Conservation (phyloP, 2,888 invertebrate genomes). For the Acanthosepion pharaonis region DNA sequence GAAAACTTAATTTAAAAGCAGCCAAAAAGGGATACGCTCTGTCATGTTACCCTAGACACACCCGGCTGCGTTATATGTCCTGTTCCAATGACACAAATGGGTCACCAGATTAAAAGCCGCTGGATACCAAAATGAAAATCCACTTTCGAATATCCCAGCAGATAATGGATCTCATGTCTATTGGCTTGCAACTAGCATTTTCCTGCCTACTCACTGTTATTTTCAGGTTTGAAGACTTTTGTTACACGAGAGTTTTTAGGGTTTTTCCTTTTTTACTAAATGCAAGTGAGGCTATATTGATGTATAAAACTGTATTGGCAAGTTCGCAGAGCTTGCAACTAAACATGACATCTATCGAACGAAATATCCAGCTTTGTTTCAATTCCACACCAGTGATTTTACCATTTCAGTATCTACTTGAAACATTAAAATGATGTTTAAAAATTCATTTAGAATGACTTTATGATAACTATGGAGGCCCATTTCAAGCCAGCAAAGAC, state of each 20-base stretch:
- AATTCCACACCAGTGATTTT: background rate
- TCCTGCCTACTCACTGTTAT: background rate
- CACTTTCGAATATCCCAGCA: background rate
- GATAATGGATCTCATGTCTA: background rate
- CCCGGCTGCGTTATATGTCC: too few relatives aligned
- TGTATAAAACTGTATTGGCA: background rate
- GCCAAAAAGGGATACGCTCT: too few relatives aligned
- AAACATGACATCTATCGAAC: background rate
- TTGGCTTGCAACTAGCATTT: background rate
- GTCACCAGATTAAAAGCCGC: background rate
- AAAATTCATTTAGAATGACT: background rate
- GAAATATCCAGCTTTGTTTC: background rate
- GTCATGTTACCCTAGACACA: too few relatives aligned
- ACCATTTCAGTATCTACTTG: background rate
- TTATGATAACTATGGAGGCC: background rate
- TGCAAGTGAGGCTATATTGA: background rate
- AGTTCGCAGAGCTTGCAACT: background rate
- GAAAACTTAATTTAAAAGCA: too few relatives aligned
- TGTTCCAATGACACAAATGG: too few relatives aligned
- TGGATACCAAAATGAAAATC: background rate
- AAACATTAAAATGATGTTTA: background rate
- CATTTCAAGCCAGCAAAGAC: background rate
- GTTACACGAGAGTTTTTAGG: background rate
- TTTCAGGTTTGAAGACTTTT: background rate
- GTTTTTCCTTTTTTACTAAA: background rate